phyloP scores from a whole-genome alignment of 2,797 vertebrate species.

The Oreortyx pictus region DNA sequence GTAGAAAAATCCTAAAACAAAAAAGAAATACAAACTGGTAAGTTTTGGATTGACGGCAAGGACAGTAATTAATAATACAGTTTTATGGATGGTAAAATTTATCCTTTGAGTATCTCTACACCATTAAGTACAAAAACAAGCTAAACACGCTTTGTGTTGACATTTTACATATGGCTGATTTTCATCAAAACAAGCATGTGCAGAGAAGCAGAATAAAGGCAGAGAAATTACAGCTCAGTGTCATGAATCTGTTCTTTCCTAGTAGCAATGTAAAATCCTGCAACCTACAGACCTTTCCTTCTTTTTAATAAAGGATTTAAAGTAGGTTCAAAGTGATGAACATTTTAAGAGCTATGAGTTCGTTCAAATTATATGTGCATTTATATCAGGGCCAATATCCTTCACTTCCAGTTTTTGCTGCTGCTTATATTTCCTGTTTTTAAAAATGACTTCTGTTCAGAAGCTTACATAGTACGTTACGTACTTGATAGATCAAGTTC shows the following conservation, averaged over 20 bases:
- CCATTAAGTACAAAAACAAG: neutral
- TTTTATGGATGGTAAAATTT: neutral
- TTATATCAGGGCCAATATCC: neutral
- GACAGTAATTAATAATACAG: neutral
- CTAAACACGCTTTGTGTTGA: neutral
- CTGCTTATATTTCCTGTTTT: neutral
- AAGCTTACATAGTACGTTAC: slow-evolving; percentile 22
- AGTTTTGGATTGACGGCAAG: neutral
- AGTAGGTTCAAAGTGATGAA: neutral
- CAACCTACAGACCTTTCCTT: neutral
- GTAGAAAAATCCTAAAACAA: neutral
- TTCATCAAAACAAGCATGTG: slow-evolving; percentile 7
- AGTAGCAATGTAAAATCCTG: neutral
- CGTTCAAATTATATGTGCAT: neutral
- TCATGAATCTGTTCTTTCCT: neutral
- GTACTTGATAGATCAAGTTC: slow-evolving; percentile 2
- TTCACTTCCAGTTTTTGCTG: neutral
- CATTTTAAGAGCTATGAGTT: neutral
- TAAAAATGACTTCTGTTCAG: neutral
- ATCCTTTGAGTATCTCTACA: neutral
- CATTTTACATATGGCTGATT: neutral
- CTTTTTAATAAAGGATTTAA: neutral
- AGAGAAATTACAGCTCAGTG: neutral
- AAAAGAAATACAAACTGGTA: neutral
- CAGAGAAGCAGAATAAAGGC: slow-evolving; percentile 17